A percentile compares a stretch with the other conserved stretches of the same genome.
phyloP scores from a whole-genome alignment of 2,888 invertebrate species.

The Embidobia sp. region DNA sequence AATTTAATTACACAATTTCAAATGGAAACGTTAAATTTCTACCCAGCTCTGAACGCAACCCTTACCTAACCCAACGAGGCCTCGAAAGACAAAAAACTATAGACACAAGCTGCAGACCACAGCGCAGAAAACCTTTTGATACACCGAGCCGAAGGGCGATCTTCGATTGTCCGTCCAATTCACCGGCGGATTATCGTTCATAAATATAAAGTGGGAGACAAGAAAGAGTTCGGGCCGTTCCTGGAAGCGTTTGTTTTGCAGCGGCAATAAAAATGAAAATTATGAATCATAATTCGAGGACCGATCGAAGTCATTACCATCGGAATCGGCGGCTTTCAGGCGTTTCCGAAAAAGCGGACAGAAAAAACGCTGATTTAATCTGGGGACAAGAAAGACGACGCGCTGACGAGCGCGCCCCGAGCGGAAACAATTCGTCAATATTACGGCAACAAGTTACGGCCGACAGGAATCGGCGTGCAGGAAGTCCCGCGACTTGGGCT shows the following conservation, averaged over 20 bases:
- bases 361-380: conserved; percentile 28
- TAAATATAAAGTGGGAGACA: conserved; percentile 43
- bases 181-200: conserved; percentile 48
- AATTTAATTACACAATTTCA: no score
- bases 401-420: conserved; percentile 1
- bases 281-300: conserved; percentile 50
- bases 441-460: conserved; percentile 50
- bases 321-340: conserved; percentile 41
- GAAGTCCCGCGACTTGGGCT: conserved; percentile 40
- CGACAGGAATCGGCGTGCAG: conserved; percentile 48
- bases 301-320: conserved; percentile 51
- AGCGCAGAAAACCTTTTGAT: conserved; percentile 44
- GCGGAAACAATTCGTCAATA: conserved; percentile 54
- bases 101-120: no score
- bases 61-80: conserved; percentile 37
- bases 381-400: conserved; percentile 25
- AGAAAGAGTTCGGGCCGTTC: conserved; percentile 55
- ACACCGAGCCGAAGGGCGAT: conserved; percentile 34
- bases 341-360: conserved; percentile 6
- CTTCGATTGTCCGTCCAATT: conserved; percentile 39
- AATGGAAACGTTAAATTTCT: no score
- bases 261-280: conserved; percentile 48
- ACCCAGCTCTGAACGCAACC: no score
- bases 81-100: no score
- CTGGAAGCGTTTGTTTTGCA: conserved; percentile 51